Percentiles rank a stretch among this genome's conserved stretches.
These are phyloP conservation scores for Cygnus olor DNA, from an alignment of 2,797 vertebrate genomes.

Conservation along the genomic window DNA sequence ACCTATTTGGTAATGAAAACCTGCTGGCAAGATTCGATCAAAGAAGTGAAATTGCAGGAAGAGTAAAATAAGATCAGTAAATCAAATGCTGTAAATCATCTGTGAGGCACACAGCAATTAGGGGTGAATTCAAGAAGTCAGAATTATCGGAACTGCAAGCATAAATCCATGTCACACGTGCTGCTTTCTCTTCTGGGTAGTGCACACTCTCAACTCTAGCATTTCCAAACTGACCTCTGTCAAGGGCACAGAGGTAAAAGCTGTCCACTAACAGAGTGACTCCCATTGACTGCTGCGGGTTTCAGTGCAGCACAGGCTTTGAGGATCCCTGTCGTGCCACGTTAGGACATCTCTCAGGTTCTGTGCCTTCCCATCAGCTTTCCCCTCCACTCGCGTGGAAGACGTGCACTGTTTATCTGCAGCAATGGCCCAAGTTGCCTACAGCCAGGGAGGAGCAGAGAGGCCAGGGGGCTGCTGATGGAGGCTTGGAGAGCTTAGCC, in stretches of 20 bases:
- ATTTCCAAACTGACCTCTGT: not conserved
- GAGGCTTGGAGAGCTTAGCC: not conserved
- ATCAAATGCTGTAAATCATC: slow-evolving; percentile 58
- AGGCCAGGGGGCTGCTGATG: not conserved
- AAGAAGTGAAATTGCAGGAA: slow-evolving; percentile 64
- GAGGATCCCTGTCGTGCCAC: not conserved
- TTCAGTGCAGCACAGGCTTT: not conserved
- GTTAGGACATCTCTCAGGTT: not conserved
- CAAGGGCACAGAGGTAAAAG: not conserved
- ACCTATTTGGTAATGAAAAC: slow-evolving; percentile 70
- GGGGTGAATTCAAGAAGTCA: slow-evolving; percentile 31
- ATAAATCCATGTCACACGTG: slow-evolving; percentile 17
- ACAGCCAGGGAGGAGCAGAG: not conserved
- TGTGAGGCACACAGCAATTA: slow-evolving; percentile 48
- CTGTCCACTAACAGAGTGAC: not conserved
- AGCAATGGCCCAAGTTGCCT: not conserved
- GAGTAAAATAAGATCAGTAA: slow-evolving; percentile 64
- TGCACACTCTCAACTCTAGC: not conserved
- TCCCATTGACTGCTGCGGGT: not conserved
- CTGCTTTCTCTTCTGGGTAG: slow-evolving; percentile 40
- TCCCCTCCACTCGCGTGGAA: not conserved
- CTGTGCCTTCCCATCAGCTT: not conserved
- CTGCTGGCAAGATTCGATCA: slow-evolving; percentile 59
- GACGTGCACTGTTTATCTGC: not conserved
- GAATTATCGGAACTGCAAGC: slow-evolving; percentile 18